Conservation (phyloP, 2,113 vertebrate genomes). For the Ameiurus melas region DNA sequence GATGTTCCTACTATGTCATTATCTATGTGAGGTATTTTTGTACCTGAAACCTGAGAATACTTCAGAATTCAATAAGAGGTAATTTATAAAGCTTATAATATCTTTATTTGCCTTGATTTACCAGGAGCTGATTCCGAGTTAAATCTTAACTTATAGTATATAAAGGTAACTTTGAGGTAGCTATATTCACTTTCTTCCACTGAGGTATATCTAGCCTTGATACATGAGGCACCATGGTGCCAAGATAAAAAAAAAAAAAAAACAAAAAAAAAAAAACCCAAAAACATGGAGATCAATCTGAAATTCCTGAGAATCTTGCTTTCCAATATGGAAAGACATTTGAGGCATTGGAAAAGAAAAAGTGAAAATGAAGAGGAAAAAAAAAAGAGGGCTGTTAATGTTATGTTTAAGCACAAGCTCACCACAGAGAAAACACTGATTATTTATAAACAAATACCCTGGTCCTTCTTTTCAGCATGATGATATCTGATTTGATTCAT, state of each 20-base stretch:
- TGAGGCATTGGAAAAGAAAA: conserved; percentile 64
- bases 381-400: background rate
- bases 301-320: conserved; percentile 62
- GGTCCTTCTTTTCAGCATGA: conserved; percentile 21
- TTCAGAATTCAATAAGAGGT: conserved; percentile 34
- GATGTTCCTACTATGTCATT: conserved; percentile 13
- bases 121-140: conserved; percentile 33
- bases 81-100: conserved; percentile 25
- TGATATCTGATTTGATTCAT: conserved; percentile 24
- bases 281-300: conserved; percentile 41
- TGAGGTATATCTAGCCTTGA: conserved; percentile 46
- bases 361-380: conserved; percentile 28
- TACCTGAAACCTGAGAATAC: conserved; percentile 44
- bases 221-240: conserved; percentile 26
- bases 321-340: conserved; percentile 62
- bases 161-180: conserved; percentile 50
- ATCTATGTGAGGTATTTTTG: conserved; percentile 26
- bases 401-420: conserved; percentile 6
- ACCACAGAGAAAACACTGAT: background rate
- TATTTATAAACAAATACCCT: conserved; percentile 20
- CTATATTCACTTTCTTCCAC: conserved; percentile 40
- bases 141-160: conserved; percentile 39
- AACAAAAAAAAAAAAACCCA: conserved; percentile 1
- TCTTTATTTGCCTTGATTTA: conserved; percentile 15
- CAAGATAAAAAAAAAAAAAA: conserved; percentile 5